Evolutionary conservation across 2,797 vertebrate genomes (phyloP).

Genomic region (Gymnothorax reevesii): DNA sequence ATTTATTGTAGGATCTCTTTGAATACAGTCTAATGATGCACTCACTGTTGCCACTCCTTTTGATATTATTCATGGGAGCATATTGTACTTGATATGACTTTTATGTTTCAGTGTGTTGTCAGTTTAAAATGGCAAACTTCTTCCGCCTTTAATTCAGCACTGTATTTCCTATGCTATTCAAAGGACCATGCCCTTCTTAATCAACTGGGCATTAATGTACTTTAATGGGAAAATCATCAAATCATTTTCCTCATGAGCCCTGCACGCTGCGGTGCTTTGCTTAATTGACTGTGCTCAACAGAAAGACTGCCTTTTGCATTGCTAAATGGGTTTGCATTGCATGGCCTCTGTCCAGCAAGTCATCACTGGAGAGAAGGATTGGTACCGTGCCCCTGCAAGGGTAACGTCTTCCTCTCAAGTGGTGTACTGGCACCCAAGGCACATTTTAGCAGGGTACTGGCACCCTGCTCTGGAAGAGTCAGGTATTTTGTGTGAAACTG

Average conservation of each 20-base stretch:
- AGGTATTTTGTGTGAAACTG: not conserved
- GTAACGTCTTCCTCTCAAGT: not conserved
- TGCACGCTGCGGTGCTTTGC: slow-evolving; percentile 12
- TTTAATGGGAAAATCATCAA: slow-evolving; percentile 25
- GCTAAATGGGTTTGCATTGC: not conserved
- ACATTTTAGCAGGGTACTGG: not conserved
- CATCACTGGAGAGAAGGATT: not conserved
- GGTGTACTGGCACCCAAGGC: not conserved
- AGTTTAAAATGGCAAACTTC: not conserved
- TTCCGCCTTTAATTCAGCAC: not conserved
- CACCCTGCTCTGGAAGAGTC: not conserved
- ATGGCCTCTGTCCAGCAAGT: too few species aligned
- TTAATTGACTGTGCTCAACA: slow-evolving; percentile 22
- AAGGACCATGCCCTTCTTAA: slow-evolving; percentile 30
- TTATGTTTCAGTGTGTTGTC: slow-evolving; percentile 11
- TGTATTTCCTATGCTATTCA: slow-evolving; percentile 8
- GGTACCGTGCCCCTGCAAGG: not conserved
- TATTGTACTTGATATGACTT: slow-evolving; percentile 12
- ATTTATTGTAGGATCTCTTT: slow-evolving; percentile 14
- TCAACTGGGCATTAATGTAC: slow-evolving; percentile 29
- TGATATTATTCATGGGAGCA: slow-evolving; percentile 13
- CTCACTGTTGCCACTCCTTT: not conserved
- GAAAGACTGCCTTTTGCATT: not conserved
- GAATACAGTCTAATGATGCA: slow-evolving; percentile 16
- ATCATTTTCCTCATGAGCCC: not conserved